Conservation (phyloP, 2,113 vertebrate genomes). For the Alexandromys fortis region DNA sequence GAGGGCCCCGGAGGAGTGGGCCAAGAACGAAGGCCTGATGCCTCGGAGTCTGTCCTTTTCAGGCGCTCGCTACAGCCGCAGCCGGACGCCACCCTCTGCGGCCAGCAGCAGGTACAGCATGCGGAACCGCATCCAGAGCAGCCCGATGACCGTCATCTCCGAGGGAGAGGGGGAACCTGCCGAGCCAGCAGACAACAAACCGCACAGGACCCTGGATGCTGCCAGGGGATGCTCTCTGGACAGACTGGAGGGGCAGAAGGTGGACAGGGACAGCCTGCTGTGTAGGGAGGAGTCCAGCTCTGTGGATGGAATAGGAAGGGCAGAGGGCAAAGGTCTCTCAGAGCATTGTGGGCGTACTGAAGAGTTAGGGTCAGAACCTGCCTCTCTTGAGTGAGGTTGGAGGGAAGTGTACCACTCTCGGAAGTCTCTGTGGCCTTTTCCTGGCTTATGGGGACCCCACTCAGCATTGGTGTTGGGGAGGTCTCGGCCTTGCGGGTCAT, state of each 20-base stretch:
- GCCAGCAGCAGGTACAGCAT: constrained; percentile 97
- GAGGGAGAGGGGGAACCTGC: constrained; percentile 94
- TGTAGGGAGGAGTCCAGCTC: constrained; percentile 67
- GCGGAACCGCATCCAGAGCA: constrained; percentile 95
- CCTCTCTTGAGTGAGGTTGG: constrained; percentile 34
- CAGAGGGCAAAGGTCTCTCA: neutral
- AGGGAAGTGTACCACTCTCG: constrained; percentile 51
- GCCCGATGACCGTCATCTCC: constrained; percentile 98
- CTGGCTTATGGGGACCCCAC: constrained; percentile 75
- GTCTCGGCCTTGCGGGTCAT: constrained; percentile 58
- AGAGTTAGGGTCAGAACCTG: constrained; percentile 81
- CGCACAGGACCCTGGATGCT: constrained; percentile 68
- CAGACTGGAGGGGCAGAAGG: constrained; percentile 71
- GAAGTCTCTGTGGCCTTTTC: constrained; percentile 74
- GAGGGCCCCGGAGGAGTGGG: constrained; percentile 92
- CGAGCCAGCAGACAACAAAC: constrained; percentile 86
- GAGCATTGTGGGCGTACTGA: constrained; percentile 49
- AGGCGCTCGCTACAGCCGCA: constrained; percentile 91
- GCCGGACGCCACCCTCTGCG: constrained; percentile 94
- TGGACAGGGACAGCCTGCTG: constrained; percentile 52
- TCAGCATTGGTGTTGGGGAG: constrained; percentile 68
- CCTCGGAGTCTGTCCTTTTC: constrained; percentile 89
- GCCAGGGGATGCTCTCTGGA: constrained; percentile 71
- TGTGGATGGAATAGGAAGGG: constrained; percentile 66
- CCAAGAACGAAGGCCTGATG: constrained; percentile 89